phyloP scores from a whole-genome alignment of 2,797 vertebrate genomes.

The Valencia hispanica region DNA sequence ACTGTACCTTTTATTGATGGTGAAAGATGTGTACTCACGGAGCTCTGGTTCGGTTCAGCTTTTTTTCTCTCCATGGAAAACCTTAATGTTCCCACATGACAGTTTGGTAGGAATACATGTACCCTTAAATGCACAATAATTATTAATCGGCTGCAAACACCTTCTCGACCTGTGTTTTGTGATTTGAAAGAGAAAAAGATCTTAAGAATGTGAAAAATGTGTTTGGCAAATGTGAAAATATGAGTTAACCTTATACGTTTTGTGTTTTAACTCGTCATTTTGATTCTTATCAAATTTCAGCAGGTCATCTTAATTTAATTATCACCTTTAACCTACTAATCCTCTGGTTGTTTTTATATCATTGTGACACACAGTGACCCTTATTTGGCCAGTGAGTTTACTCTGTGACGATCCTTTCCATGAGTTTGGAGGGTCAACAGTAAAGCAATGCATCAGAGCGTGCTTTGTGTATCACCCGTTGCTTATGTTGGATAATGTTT shows the following conservation, averaged over 20 bases:
- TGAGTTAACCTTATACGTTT: not conserved
- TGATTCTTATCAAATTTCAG: not conserved
- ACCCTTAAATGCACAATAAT: no score
- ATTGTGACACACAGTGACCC: not conserved
- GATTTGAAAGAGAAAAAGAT: not conserved
- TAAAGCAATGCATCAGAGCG: slow-evolving; percentile 24
- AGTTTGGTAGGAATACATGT: no score
- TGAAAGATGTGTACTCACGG: no score
- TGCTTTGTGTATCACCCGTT: slow-evolving; percentile 54
- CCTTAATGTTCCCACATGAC: no score
- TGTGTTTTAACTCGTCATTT: not conserved
- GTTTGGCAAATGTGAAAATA: not conserved
- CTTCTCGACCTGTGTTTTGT: not conserved
- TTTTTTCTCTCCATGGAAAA: no score
- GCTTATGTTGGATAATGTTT: slow-evolving; percentile 63
- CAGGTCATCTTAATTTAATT: not conserved
- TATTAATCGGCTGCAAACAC: no score
- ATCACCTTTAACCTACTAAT: not conserved
- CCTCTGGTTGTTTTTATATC: not conserved
- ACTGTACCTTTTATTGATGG: no score
- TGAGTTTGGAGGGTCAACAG: slow-evolving; percentile 11
- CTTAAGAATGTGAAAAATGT: not conserved
- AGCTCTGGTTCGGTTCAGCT: no score
- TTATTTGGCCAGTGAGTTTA: not conserved
- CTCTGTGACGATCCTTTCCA: not conserved